These are phyloP conservation scores for Phalacrocorax pelagicus DNA, from an alignment of 2,113 vertebrate genomes.

Conservation along the genomic window DNA sequence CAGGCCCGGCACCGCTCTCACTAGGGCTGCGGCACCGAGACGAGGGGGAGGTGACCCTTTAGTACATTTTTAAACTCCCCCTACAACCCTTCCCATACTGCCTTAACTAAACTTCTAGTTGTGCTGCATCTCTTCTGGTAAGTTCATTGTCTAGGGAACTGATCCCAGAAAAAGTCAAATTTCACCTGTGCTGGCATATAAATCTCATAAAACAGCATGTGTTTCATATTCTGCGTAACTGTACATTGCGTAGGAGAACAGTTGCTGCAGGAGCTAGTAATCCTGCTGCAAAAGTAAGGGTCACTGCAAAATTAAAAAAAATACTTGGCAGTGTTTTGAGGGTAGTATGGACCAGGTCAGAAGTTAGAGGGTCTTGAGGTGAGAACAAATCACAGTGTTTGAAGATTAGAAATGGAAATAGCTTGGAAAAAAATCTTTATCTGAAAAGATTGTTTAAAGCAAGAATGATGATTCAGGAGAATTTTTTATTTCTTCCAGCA, in stretches of 20 bases:
- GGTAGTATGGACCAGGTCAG: background rate
- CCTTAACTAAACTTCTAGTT: background rate
- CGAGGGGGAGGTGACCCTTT: background rate
- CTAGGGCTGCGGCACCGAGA: fast-evolving
- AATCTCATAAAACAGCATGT: background rate
- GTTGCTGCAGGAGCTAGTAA: background rate
- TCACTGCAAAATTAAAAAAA: background rate
- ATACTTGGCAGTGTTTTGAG: background rate
- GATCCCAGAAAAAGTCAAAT: background rate
- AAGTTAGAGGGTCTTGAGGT: background rate
- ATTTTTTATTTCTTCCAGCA: background rate
- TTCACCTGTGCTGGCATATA: background rate
- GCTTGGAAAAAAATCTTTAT: background rate
- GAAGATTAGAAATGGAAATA: background rate
- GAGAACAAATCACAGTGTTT: background rate
- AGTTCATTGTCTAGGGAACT: background rate
- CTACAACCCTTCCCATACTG: background rate
- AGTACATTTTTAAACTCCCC: background rate
- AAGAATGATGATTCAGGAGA: background rate
- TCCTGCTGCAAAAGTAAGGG: background rate
- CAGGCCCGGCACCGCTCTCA: fast-evolving
- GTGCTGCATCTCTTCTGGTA: background rate
- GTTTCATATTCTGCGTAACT: background rate
- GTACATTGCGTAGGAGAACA: background rate
- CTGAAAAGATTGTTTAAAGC: background rate